Base-by-base conservation (phyloP, 2,888 invertebrate genomes). In the Calameuta pallipes region DNA sequence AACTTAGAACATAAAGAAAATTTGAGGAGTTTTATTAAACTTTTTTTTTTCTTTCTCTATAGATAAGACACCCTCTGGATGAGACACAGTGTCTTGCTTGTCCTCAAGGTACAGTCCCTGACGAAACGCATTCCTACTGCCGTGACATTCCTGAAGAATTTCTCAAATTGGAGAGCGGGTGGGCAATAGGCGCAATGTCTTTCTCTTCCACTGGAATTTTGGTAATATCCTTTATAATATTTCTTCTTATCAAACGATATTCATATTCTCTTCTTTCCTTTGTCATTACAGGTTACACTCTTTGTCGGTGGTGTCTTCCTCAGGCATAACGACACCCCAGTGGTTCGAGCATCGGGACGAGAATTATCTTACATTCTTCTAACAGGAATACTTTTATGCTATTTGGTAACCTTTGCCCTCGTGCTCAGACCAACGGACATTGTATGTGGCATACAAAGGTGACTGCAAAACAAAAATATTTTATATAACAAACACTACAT, bases 311-410 rank as follows among this genome's bases (percentile, higher is more conserved):
- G 95, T 11, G 96, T 98, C 33, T 98, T 98, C 93, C 92, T 96
- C 76, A 94, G 95, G 31, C 95, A 97, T 93, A 97, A 98, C 92
- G 96, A 97, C 84, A 99, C 99, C 0, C 98, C 99, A 0, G 97
- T 99, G 75, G 99, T 99, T n/a, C 95, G 98, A 84, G 98, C 99
- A 69, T 97, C 98, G 30, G 98, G 98, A 69, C 93, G 97, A 73
- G 97, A 97, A 92, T 92, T 97, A 78, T 97, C 96, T 81, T 98
- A 98, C 92, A 97, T 99, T 69, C 95, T 99, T 71, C 94, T 99
- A 82, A 95, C 95, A 69, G 98, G 98, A 4, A 96, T 97, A 85
- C 94, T 97, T 83, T 95, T 98, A 94, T 98, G 98, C 92, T 98
- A 98, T 92, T 94, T 96, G 80, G 96, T 98, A 82, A 98, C 98